Conservation (phyloP, 2,888 invertebrate genomes). For the Cryptus armator region DNA sequence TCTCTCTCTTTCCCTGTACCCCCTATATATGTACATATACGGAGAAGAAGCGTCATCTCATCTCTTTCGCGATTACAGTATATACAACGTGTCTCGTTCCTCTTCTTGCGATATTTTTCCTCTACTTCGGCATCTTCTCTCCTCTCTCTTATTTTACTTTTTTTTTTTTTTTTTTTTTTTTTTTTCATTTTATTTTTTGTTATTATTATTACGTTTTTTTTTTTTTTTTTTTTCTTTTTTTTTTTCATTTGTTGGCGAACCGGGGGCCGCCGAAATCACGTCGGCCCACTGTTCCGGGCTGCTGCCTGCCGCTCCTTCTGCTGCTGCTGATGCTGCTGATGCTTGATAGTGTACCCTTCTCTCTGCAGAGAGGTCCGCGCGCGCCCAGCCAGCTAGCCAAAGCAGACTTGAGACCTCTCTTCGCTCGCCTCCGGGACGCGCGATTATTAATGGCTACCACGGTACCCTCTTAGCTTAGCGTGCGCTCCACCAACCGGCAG, state of each 20-base stretch:
- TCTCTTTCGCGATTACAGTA: conserved; percentile 4
- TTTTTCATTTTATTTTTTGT: conserved; percentile 37
- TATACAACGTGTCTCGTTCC: neutral
- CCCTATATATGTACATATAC: neutral
- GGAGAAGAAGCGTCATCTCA: neutral
- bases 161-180: conserved; percentile 39
- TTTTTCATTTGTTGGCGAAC: conserved; percentile 33
- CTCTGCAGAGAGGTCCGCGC: neutral
- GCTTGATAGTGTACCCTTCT: neutral
- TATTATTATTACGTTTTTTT: conserved; percentile 24
- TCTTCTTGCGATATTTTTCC: conserved; percentile 31
- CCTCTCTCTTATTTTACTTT: conserved; percentile 32
- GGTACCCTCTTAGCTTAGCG: conserved; percentile 68
- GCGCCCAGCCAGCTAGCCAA: conserved; percentile 29
- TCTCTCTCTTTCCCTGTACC: no score
- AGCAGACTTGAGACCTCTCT: conserved; percentile 68
- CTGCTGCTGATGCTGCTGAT: conserved; percentile 16
- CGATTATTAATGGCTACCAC: conserved; percentile 69
- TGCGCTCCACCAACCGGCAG: conserved; percentile 65
- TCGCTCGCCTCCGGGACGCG: conserved; percentile 72
- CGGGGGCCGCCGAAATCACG: conserved; percentile 55
- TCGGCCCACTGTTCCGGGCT: conserved; percentile 60
- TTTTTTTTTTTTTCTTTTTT: conserved; percentile 43
- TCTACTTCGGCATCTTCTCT: conserved; percentile 22
- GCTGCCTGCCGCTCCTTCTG: neutral